phyloP scores from a whole-genome alignment of 2,888 invertebrate species.

The Chorisops tibialis region DNA sequence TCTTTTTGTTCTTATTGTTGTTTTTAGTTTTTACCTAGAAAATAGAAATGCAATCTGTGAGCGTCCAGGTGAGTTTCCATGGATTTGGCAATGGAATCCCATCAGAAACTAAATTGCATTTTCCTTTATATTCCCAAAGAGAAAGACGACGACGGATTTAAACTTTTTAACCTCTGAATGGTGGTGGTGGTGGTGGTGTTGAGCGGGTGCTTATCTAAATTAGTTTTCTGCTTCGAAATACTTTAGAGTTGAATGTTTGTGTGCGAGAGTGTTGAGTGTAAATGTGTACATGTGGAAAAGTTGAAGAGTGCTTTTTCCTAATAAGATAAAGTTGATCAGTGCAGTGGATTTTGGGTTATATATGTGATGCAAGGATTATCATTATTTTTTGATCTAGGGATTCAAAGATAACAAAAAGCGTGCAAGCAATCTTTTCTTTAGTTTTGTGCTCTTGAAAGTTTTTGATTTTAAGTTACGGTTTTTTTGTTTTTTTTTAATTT shows the following conservation, averaged over 20 bases:
- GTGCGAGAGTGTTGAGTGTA: neutral
- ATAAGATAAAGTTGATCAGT: slow-evolving; percentile 14
- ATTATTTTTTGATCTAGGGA: too few relatives aligned
- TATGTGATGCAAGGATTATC: neutral
- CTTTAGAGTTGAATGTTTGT: neutral
- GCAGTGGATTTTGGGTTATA: neutral
- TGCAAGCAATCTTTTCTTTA: too few relatives aligned
- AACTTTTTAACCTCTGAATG: neutral
- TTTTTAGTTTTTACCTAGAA: neutral
- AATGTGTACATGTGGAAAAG: neutral
- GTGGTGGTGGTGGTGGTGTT: neutral
- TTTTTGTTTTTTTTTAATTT: too few relatives aligned
- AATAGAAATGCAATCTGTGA: slow-evolving; percentile 10
- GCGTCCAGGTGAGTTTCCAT: slow-evolving; percentile 3
- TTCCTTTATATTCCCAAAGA: neutral
- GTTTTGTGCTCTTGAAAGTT: too few relatives aligned
- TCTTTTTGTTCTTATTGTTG: neutral
- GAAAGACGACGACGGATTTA: neutral
- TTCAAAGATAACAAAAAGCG: too few relatives aligned
- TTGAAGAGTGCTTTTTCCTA: slow-evolving; percentile 13
- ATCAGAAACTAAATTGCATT: slow-evolving; percentile 5
- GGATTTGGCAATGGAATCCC: neutral
- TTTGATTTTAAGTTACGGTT: too few relatives aligned
- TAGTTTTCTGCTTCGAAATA: slow-evolving; percentile 21
- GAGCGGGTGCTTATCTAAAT: slow-evolving; percentile 23